Base-by-base conservation (phyloP, 2,113 vertebrate genomes). In the Galemys pyrenaicus region DNA sequence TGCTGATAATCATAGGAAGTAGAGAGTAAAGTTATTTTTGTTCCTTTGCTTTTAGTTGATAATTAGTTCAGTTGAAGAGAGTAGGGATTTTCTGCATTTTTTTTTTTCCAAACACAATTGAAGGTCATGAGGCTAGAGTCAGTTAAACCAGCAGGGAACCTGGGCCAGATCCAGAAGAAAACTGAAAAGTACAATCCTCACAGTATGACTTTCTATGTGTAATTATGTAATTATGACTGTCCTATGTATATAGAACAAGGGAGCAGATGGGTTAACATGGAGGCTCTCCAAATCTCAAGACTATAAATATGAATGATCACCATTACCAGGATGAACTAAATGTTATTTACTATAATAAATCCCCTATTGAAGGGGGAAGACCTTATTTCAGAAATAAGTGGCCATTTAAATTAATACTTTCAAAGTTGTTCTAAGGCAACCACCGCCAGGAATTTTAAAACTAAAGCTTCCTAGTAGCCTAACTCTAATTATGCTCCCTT, bases 391-490 rank as follows among this genome's bases (percentile, higher is more conserved):
- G 32, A 92, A 51, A 87, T 24, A 80, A 86, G 22, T 71, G 28
- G 9, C 89, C 54, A 68, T 51, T 94, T 70, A 68, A 1, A 81
- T 79, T 5, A 74, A 24, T 54, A 92, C 16, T 92, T 75, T 82
- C n/a, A 64, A 92, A 83, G 6, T 60, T 86, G 26, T 67, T 89
- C 54, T 86, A 89, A 54, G 39, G 30, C 26, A 86, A 56, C 75
- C 32, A 64, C 12, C 74, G 44, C 22, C 5, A 54, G n/a, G n/a
- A 87, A 92, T 15, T 87, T 73, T 60, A 62, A 91, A 68, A 68
- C 26, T 70, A n/a, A 89, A 75, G 13, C 70, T 67, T 90, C 87
- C n/a, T 86, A 81, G 49, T 75, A 95, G 65, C 58, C 51, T n/a
- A 30, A 85, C 17, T 80, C 51, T 54, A 64, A 46, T 89, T 92